Base-by-base conservation (phyloP, 2,797 vertebrate species). In the Pangasius larnaudii region DNA sequence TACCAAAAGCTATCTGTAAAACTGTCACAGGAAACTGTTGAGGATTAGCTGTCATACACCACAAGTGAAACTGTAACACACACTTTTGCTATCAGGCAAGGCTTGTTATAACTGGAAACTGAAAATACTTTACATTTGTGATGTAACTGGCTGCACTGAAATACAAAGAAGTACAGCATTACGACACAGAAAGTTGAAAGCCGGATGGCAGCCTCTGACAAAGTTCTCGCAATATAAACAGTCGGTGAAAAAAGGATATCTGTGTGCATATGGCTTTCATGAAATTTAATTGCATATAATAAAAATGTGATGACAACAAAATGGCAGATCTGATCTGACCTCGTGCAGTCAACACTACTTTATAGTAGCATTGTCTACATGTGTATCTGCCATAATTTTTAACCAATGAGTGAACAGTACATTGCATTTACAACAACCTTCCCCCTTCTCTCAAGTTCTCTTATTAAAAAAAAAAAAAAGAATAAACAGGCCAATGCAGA, bases 241-340 rank as follows among this genome's bases (percentile, higher is more conserved):
- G 42, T 18, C 42, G 16, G 30, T 30, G 51, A 46, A 85, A 81
- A 58, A 78, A 72, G 36, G 56, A 85, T 65, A 30, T 30, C 10
- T 22, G 19, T 86, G 46, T 18, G 58, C 49, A 86, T n/a, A 65
- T 16, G 19, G 56, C 58, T 14, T 63, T 63, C 7, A 19, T 58
- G 16, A 58, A 22, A 58, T 30, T 5, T 42, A 9, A 82, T 18
- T 30, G 49, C 24, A 53, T 84, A 46, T 87, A 89, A 85, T 90
- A 87, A 51, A 91, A 87, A 77, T 18, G 30, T 88, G 85, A 89
- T 90, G 85, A 86, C 63, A 83, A 69, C 51, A 46, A 46, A 42
- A 79, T 14, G 16, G 39, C 36, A 59, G 56, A 49, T 30, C 36
- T 81, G 67, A 86, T 61, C 27, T 85, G 86, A 80, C 74, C 86